Base-by-base conservation (phyloP, 92 coral and sea anemone genomes). In the Bergia puertoricense region DNA sequence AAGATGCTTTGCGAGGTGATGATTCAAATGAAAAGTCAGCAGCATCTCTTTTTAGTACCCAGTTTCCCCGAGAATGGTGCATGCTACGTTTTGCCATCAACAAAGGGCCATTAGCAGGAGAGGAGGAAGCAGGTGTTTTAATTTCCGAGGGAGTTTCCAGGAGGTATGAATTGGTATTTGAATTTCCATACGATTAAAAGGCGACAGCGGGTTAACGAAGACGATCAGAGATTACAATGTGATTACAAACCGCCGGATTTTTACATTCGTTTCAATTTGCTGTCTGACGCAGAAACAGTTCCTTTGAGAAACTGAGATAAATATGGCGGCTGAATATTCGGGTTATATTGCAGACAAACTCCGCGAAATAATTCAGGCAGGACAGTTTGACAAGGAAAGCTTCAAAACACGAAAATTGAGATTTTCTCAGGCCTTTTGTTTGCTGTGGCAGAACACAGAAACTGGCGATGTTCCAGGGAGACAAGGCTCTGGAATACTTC, bases 371-470 rank as follows among this genome's bases (percentile, higher is more conserved):
- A 67, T 94, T 30, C 81, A 89, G 54, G 91, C 92, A 3, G 92
- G 81, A 38, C 91, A 89, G 67, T 91, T 92, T 62, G 91, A 94
- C 86, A 84, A 78, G 79, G 90, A 85, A 6, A 90, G 88, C 43
- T 87, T 92, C 46, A 83, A 36, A 22, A 81, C 66, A 62, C 86
- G 90, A 37, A 91, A 94, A 13, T 88, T 94, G 22, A 93, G 89
- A 13, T 88, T 94, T 74, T 94, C 95, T 14, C 95, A 94, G 84
- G 95, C 95, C 22, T 94, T 82, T 65, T 94, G 97, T 89, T 85
- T 96, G 86, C 84, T 96, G 74, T 96, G 98, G 98, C 98, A 96
- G 90, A 89, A 96, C 45, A 80, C 93, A 36, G 87, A 95, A 51
- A 94, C 89, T 42, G 97, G 97, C 10, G 95, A 93, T 46, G 94